Evolutionary conservation across 2,113 vertebrate genomes (phyloP), one percentile per base, ranked within the genome.

Genomic region (Eulemur rufifrons): DNA sequence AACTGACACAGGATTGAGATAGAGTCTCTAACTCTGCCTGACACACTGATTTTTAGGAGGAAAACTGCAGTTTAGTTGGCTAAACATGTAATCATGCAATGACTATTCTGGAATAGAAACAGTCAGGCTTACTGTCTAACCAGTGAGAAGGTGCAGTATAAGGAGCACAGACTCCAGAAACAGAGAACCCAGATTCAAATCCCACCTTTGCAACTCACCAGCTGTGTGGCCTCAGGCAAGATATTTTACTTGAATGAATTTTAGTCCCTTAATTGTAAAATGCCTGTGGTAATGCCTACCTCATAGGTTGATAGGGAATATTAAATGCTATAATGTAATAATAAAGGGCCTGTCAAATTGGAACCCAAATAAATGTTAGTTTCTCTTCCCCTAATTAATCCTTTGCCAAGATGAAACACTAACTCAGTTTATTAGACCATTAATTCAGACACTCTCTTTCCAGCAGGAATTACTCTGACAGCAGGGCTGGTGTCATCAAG

Each of bases 341-440:
- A 93, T 95, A 94, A 97, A 97, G 39, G 71, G 32, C 54, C 71
- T 95, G 86, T 94, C 97, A 97, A 91, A 39, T 71, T 94, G 87
- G 69, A 94, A 90, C 56, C 52, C 66, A 94, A 97, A 96, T 97
- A 95, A 94, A 87, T 92, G 87, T 96, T 96, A 92, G 90, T 95
- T 95, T 90, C 95, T 93, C 83, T 97, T 84, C 87, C 84, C 63
- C 3, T 83, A 93, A 94, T 78, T 59, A 98, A 92, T 97, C 94
- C 92, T 92, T 71, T 96, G 37, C 86, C 83, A 61, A 94, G 64
- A 0, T 12, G 73, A 81, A 8, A 27, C 94, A 95, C 6, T 66
- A 88, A 93, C 85, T 77, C 37, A 6, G 82, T 95, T 97, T 94
- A 27, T 97, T 66, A 96, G 90, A 92, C 88, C 50, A 29, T 97